Base-by-base conservation (phyloP, 2,113 vertebrate species). In the Catharus fuscescens region DNA sequence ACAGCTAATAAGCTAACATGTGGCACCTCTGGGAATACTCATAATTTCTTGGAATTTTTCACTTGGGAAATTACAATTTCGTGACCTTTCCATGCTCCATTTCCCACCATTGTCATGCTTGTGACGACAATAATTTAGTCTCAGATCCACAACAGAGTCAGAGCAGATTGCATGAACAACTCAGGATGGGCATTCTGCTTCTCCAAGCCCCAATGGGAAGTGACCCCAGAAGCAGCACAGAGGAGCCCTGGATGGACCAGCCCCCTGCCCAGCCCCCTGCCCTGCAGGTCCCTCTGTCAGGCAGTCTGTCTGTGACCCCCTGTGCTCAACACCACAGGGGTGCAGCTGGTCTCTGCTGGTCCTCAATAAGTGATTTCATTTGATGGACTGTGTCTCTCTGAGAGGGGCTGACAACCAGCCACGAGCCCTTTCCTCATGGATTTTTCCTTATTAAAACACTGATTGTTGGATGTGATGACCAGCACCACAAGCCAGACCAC, bases 271-370 rank as follows among this genome's bases (percentile, higher is more conserved):
- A 42, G 82, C 34, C 34, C 34, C 34, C 34, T 32, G 91, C 24
- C 2, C 83, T 1, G 21, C 3, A 19, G 76, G 67, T 71, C 18
- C 64, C 23, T 2, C 34, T 89, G 62, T 34, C 20, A 12, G 87
- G 53, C 86, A 64, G 80, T 59, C 80, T 82, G 77, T 80, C 82
- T 78, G 81, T 25, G 69, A 80, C 65, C 18, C 20, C 24, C 4
- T 14, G 21, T 40, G 40, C 70, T 57, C 53, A 53, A 12, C 72
- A 80, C 96, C 54, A 8, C 60, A 57, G n/a, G 6, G 6, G 24
- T 66, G 67, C 59, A 94, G 67, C 92, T 56, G 81, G 28, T 91
- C 77, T 90, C 96, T 95, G 92, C 85, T 65, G 25, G 54, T 44
- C n/a, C 53, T 84, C 67, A 10, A 8, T 12, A 36, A 26, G 42